Conservation (phyloP, 2,888 invertebrate species). For the Galeopsomyia nigrocyanea region DNA sequence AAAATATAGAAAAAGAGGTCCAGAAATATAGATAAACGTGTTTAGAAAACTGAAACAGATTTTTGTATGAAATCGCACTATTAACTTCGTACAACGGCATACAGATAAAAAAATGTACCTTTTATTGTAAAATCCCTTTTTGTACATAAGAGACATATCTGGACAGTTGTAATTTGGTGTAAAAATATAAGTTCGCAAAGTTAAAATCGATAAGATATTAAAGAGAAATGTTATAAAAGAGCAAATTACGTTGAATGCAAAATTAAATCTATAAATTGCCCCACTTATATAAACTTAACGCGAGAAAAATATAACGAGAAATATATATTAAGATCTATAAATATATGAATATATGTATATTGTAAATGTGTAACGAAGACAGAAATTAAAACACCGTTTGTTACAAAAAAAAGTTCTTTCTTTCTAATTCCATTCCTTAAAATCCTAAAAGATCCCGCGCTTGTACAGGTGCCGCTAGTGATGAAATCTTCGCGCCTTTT, state of each 20-base stretch:
- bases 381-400: conserved; percentile 67
- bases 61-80: conserved; percentile 28
- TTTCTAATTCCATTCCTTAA: conserved; percentile 4
- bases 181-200: conserved; percentile 54
- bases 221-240: conserved; percentile 51
- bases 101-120: conserved; percentile 26
- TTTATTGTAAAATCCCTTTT: conserved; percentile 52
- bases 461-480: no score
- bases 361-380: conserved; percentile 67
- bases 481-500: no score
- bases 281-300: conserved; percentile 57
- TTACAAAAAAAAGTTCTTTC: conserved; percentile 57
- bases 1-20: conserved; percentile 16
- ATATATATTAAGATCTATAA: conserved; percentile 59
- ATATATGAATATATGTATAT: conserved; percentile 61
- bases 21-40: conserved; percentile 17
- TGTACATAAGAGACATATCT: conserved; percentile 68
- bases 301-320: conserved; percentile 59
- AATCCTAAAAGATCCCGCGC: neutral
- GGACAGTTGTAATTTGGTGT: conserved; percentile 59
- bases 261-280: conserved; percentile 55
- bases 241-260: conserved; percentile 47
- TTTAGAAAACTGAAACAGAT: conserved; percentile 9
- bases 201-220: conserved; percentile 34
- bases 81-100: conserved; percentile 27